Conservation (phyloP, 2,888 invertebrate species). For the Phanerotoma sp. region DNA sequence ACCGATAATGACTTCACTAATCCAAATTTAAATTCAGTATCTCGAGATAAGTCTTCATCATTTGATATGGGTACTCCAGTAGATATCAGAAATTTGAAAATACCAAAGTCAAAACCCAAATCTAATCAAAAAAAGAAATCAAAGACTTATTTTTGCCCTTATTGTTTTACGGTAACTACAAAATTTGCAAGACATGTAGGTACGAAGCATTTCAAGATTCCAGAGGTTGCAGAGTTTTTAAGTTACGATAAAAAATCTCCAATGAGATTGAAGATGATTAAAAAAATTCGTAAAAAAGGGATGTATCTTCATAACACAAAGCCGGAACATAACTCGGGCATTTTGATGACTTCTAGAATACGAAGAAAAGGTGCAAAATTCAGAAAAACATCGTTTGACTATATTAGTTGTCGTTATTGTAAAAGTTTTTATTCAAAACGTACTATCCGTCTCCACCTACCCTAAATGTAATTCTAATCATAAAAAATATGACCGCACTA, state of each 20-base stretch:
- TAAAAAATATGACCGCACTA: slow-evolving; percentile 16
- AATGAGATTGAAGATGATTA: slow-evolving; percentile 21
- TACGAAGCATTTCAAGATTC: slow-evolving; percentile 18
- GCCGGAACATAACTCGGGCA: slow-evolving; percentile 21
- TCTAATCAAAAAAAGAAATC: not conserved
- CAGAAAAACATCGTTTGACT: slow-evolving; percentile 18
- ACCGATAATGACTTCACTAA: too few relatives aligned
- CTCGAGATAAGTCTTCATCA: not conserved
- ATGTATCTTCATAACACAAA: slow-evolving; percentile 25
- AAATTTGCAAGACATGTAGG: slow-evolving; percentile 27
- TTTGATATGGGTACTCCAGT: not conserved
- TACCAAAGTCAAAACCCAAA: not conserved
- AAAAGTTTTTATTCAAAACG: slow-evolving; percentile 29
- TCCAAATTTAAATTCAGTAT: not conserved
- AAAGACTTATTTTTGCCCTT: slow-evolving; percentile 18
- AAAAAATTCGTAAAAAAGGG: slow-evolving; percentile 21
- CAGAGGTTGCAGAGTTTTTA: slow-evolving; percentile 19
- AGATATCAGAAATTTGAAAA: not conserved
- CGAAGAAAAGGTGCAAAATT: slow-evolving; percentile 7
- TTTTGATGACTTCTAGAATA: slow-evolving; percentile 27
- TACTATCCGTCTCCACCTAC: slow-evolving; percentile 29
- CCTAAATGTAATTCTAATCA: slow-evolving; percentile 22
- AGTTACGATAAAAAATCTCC: slow-evolving; percentile 4
- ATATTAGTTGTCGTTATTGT: slow-evolving; percentile 29
- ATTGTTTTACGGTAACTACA: slow-evolving; percentile 9